Base-by-base conservation (phyloP, 92 coral and sea anemone species). In the Actinostola sp. region DNA sequence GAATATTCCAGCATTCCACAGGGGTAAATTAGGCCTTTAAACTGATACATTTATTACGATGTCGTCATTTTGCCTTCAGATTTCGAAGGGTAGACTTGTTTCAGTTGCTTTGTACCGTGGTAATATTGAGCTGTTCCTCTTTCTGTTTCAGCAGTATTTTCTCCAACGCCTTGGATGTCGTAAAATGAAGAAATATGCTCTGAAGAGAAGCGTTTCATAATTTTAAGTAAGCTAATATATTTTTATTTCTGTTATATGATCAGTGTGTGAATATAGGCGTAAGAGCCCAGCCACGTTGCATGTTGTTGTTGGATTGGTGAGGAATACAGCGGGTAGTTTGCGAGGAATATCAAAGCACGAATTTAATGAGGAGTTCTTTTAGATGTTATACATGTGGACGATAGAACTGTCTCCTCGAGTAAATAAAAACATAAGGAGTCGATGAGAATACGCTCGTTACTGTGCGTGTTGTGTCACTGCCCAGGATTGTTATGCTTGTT, bases 51-150 rank as follows among this genome's bases (percentile, higher is more conserved):
- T 74, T 42, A 67, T 75, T 23, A 39, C 80, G 79, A 82, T 86
- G 92, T 86, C 92, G 92, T 86, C 92, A 86, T 86, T 80, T 65
- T 50, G 69, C 83, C 80, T 67, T 78, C 75, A 51, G 77, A 42
- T 55, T 78, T 86, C 91, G 87, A 86, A 81, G 70, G 71, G 77
- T 63, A 45, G 69, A 75, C 76, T 74, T 84, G 81, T 77, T 67
- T 86, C 80, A 45, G 66, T 62, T 62, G 80, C 72, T 73, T 43
- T 75, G 45, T 31, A 34, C 42, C 55, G 15, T 68, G 21, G 62
- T 67, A 81, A 74, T 58, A 44, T 68, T 75, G 28, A 53, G 74
- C 56, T 60, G 80, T 70, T 71, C 76, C 46, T 59, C 67, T 54
- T 61, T 61, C 66, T 80, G 79, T 80, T 81, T 86, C 79, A 86